phyloP scores from a whole-genome alignment of 2,797 vertebrate genomes.

The Pipistrellus pygmaeus region DNA sequence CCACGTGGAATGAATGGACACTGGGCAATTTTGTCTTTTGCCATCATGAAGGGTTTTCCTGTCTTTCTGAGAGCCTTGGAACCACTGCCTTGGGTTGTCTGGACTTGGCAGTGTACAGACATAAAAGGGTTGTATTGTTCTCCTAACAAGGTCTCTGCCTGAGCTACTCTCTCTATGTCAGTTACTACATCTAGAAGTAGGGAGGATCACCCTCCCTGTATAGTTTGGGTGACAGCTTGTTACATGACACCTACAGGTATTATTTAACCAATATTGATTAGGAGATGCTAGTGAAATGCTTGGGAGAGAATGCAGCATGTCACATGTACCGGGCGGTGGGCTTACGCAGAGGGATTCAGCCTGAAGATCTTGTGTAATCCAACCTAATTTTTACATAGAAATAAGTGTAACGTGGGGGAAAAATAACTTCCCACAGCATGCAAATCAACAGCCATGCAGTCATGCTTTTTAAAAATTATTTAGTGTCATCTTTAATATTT shows the following conservation, averaged over 20 bases:
- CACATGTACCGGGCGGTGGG: accelerated
- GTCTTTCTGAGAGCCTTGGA: background rate
- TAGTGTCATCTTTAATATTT: background rate
- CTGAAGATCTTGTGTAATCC: background rate
- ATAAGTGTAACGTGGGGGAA: background rate
- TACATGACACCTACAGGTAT: background rate
- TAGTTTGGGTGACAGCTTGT: background rate
- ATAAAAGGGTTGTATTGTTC: background rate
- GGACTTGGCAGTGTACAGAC: background rate
- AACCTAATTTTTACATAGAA: background rate
- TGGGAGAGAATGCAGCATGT: accelerated
- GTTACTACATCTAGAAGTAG: background rate
- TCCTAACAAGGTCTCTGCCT: background rate
- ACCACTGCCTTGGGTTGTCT: background rate
- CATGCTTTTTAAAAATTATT: background rate
- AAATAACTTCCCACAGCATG: background rate
- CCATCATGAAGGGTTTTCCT: background rate
- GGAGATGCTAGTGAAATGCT: accelerated
- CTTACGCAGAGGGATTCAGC: background rate
- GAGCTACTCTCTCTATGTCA: background rate
- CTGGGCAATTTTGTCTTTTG: background rate
- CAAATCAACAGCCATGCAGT: background rate
- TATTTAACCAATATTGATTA: too few species aligned
- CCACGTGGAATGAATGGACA: background rate
- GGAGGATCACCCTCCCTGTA: background rate